Conservation (phyloP, 2,888 invertebrate genomes). For the Idaea biselata region DNA sequence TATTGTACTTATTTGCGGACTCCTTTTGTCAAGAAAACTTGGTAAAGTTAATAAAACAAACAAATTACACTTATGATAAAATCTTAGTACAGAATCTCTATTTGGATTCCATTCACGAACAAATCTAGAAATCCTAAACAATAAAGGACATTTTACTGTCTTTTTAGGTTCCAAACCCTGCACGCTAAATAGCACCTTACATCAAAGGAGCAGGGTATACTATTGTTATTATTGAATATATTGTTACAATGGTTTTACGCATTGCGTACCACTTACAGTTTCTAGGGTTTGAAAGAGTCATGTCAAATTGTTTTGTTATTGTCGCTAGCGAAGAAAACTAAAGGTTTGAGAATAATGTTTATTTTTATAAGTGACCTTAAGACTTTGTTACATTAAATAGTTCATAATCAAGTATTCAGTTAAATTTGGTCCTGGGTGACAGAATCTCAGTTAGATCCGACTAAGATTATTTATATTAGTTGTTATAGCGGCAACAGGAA, state of each 20-base stretch:
- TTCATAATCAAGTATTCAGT: too few species aligned
- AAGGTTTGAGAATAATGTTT: background rate
- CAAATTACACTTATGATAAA: background rate
- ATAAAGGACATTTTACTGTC: background rate
- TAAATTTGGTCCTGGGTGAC: too few species aligned
- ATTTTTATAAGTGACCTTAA: background rate
- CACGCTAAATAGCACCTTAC: background rate
- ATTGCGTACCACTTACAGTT: background rate
- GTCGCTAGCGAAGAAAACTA: background rate
- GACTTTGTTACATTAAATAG: too few species aligned
- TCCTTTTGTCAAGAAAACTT: background rate
- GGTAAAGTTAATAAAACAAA: background rate
- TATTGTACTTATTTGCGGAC: background rate
- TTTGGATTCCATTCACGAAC: background rate
- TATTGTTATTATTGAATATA: background rate
- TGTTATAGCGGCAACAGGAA: too few species aligned
- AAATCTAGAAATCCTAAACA: background rate
- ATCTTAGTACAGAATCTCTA: background rate
- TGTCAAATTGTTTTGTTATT: background rate
- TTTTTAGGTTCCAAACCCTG: background rate
- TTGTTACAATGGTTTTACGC: background rate
- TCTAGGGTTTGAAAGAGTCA: background rate
- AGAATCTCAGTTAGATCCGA: too few species aligned
- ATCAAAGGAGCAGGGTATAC: background rate
- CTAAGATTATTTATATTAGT: too few species aligned